Evolutionary conservation across 2,888 invertebrate species (phyloP).

Genomic region (Colostygia pectinataria): DNA sequence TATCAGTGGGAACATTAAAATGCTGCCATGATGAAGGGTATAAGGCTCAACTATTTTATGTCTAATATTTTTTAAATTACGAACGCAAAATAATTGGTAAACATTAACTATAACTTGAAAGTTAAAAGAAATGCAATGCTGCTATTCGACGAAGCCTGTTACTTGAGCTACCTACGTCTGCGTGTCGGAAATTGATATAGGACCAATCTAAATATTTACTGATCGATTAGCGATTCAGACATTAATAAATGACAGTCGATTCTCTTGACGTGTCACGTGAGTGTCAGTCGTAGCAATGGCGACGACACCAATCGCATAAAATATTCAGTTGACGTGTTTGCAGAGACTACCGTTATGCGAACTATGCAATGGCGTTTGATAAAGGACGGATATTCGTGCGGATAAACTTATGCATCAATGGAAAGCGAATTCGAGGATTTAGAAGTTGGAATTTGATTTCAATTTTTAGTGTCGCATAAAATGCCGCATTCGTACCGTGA

Average conservation of each 20-base stretch:
- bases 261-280: slow-evolving; percentile 43
- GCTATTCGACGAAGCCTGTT: slow-evolving; percentile 9
- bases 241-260: slow-evolving; percentile 52
- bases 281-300: slow-evolving; percentile 51
- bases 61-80: no score
- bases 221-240: slow-evolving; percentile 47
- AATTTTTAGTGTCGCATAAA: slow-evolving; percentile 70
- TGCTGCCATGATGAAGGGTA: no score
- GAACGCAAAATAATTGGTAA: no score
- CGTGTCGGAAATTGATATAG: slow-evolving; percentile 49
- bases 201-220: slow-evolving; percentile 45
- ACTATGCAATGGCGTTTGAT: slow-evolving; percentile 39
- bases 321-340: slow-evolving; percentile 34
- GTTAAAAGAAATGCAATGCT: neutral
- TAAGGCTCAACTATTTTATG: no score
- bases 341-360: slow-evolving; percentile 34
- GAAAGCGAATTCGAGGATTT: slow-evolving; percentile 39
- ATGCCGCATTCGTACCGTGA: slow-evolving; percentile 74
- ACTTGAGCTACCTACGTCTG: slow-evolving; percentile 36
- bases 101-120: no score
- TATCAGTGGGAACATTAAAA: no score
- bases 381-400: neutral
- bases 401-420: slow-evolving; percentile 40
- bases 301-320: slow-evolving; percentile 33
- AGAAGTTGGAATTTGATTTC: slow-evolving; percentile 56